Conservation (phyloP, 2,113 vertebrate genomes). For the Callopanchax toddi region DNA sequence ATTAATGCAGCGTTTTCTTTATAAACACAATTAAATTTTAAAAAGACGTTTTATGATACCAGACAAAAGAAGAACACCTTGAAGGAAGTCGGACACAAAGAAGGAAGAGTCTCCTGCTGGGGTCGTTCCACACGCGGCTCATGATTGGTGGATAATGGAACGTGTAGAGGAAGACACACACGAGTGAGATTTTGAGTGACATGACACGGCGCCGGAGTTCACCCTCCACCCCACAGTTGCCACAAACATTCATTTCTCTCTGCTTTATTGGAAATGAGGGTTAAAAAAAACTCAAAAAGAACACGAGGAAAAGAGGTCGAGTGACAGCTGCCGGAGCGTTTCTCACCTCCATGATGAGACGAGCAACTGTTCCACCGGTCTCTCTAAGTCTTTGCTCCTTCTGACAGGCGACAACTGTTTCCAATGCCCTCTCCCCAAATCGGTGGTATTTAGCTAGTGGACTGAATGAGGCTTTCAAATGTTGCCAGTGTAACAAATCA, state of each 20-base stretch:
- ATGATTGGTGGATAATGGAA: constrained; percentile 74
- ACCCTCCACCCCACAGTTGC: constrained; percentile 68
- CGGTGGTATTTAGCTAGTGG: constrained; percentile 76
- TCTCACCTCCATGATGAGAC: constrained; percentile 74
- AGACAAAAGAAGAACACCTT: constrained; percentile 33
- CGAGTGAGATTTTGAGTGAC: constrained; percentile 71
- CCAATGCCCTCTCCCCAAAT: constrained; percentile 83
- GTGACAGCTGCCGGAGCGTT: constrained; percentile 85
- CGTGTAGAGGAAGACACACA: constrained; percentile 72
- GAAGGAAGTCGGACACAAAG: constrained; percentile 20
- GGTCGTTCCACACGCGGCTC: constrained; percentile 47
- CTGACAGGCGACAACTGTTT: constrained; percentile 91
- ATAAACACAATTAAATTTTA: not conserved
- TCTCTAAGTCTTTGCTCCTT: constrained; percentile 59
- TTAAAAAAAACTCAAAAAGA: constrained; percentile 45
- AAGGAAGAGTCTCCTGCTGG: constrained; percentile 13
- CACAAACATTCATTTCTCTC: constrained; percentile 77
- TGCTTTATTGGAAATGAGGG: constrained; percentile 77
- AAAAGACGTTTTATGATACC: constrained; percentile 29
- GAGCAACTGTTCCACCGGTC: constrained; percentile 87
- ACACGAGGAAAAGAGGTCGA: constrained; percentile 52
- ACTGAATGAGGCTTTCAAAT: constrained; percentile 86
- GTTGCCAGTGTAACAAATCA: constrained; percentile 80
- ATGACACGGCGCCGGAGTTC: constrained; percentile 56
- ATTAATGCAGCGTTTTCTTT: constrained; percentile 45